Conservation (phyloP, 1,140 invertebrate species). For the Zaprionus capensis region DNA sequence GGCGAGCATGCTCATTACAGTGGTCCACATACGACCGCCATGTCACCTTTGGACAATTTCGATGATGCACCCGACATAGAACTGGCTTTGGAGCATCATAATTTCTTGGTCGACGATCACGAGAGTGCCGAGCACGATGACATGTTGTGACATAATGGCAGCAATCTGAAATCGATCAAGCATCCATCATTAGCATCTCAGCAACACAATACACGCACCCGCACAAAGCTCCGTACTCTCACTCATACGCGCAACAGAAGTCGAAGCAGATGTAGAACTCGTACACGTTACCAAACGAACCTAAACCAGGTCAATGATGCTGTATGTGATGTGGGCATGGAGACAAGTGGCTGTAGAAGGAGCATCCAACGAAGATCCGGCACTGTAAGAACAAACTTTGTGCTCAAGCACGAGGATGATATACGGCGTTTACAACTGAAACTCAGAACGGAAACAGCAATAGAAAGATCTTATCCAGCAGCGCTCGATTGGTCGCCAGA, state of each 20-base stretch:
- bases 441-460: not conserved
- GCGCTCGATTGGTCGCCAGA: not conserved
- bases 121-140: conserved; percentile 83
- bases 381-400: not conserved
- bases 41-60: conserved; percentile 82
- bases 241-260: not conserved
- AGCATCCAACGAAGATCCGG: not conserved
- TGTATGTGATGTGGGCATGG: not conserved
- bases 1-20: conserved; percentile 41
- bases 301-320: not conserved
- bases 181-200: not conserved
- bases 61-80: conserved; percentile 76
- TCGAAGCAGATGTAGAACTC: not conserved
- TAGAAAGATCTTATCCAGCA: not conserved
- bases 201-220: conserved; percentile 1
- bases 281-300: not conserved
- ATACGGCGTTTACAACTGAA: not conserved
- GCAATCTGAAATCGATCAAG: not conserved
- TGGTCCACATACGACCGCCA: conserved; percentile 67
- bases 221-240: not conserved
- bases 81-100: conserved; percentile 73
- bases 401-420: not conserved
- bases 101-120: conserved; percentile 85
- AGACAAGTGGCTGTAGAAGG: not conserved
- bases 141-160: conserved; percentile 85